Evolutionary conservation across 2,888 invertebrate genomes (phyloP), one percentile per base, ranked within the genome.

Genomic region (Euphydryas editha): DNA sequence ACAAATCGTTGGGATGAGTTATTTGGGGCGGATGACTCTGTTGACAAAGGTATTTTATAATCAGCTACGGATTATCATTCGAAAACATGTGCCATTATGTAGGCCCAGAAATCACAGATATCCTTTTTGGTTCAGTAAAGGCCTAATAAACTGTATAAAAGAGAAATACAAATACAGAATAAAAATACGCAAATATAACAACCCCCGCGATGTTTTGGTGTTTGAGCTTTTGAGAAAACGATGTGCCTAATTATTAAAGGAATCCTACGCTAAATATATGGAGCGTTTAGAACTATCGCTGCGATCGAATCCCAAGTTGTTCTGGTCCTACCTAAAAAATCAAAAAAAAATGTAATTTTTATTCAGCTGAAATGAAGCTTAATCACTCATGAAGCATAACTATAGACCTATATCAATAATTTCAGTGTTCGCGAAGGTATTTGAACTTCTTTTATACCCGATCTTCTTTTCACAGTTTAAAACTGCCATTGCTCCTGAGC

Each of bases 131-230:
- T 59, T 59, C 42, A 46, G 20, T 59, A 5, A 21, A 5, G 20
- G 44, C 24, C 15, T 58, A 15, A 58, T 59, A 20, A 46, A 46
- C 13, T 46, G 21, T 44, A 59, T 59, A 17, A 59, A 46, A 21
- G 58, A 59, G 42, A 59, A 59, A 46, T 59, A 46, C 46, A 46
- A 46, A 39, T 57, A 57, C 20, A 56, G 56, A 18, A 17, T 56
- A 15, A 20, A 42, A 42, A 20, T 57, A 20, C 58, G 58, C 20
- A 59, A 59, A 44, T 59, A 17, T 59, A 59, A 59, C 46, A 46
- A 59, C 42, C 58, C 46, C n/a, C 46, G 58, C 30, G 46, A 59
- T 59, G 21, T 24, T n/a, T 21, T 59, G 15, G 20, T 47, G 11
- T 59, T 59, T 49, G 49, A 59, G 8, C 37, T 58, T 15, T 17